Evolutionary conservation across 2,113 vertebrate species (phyloP).

Genomic region (Phalacrocorax brasilianus): DNA sequence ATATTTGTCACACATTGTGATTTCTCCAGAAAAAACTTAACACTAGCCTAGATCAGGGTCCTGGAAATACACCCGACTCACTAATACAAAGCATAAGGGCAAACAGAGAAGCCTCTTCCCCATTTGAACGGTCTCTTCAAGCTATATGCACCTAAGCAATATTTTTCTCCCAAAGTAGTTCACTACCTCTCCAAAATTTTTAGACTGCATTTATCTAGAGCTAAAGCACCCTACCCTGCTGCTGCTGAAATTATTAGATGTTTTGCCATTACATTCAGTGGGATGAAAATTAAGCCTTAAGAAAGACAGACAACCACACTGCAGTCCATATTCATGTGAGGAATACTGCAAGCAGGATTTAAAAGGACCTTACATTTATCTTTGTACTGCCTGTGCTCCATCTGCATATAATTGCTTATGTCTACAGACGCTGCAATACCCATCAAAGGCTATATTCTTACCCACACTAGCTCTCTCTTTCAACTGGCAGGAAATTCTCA

Average conservation of each 20-base stretch:
- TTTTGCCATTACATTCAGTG: neutral
- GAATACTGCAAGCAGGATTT: constrained; percentile 26
- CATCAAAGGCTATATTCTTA: constrained; percentile 4
- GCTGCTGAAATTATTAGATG: neutral
- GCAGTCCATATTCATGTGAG: neutral
- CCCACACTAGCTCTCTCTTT: neutral
- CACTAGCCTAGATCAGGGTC: neutral
- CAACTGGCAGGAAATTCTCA: constrained; percentile 1
- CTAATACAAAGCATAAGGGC: neutral
- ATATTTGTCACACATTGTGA: neutral
- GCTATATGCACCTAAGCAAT: neutral
- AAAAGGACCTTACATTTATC: constrained; percentile 30
- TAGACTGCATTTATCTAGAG: neutral
- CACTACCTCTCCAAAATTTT: neutral
- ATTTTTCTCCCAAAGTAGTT: neutral
- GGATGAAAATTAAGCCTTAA: neutral
- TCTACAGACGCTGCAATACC: neutral
- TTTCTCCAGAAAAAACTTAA: neutral
- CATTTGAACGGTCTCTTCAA: neutral
- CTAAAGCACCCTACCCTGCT: neutral
- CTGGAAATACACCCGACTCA: neutral
- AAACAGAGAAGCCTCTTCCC: neutral
- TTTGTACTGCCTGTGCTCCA: constrained; percentile 16
- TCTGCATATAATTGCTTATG: constrained; percentile 44
- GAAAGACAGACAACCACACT: constrained; percentile 1